Percentiles rank a stretch among this genome's conserved stretches.
Conservation (phyloP, 2,113 vertebrate genomes). For the Albula goreensis region DNA sequence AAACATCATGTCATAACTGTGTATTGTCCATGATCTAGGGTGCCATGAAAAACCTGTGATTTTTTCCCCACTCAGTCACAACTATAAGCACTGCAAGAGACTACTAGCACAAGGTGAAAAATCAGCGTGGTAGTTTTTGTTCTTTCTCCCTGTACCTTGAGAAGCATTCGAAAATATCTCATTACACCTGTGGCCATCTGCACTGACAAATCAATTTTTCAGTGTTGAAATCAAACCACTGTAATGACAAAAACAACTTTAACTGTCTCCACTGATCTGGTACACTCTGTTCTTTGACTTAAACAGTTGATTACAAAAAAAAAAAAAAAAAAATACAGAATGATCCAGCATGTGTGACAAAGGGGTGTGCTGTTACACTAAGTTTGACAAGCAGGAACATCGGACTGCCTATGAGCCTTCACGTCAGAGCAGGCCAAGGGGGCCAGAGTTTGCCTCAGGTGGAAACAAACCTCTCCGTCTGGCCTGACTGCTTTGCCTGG, state of each 20-base stretch:
- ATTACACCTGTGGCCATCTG: neutral
- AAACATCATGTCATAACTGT: neutral
- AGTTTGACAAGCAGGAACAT: neutral
- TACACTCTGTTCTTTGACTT: neutral
- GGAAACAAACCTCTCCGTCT: neutral
- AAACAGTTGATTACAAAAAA: neutral
- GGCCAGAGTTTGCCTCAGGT: neutral
- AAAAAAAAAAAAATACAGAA: neutral
- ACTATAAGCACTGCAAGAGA: neutral
- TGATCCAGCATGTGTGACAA: neutral
- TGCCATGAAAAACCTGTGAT: too few relatives aligned
- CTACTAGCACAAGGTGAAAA: neutral
- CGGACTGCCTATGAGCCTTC: neutral
- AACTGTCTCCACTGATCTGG: neutral
- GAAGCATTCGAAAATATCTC: neutral
- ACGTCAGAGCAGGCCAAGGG: neutral
- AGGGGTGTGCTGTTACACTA: neutral
- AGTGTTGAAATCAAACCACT: neutral
- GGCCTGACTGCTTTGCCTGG: neutral
- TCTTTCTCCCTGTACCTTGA: neutral
- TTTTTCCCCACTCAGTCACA: too few relatives aligned
- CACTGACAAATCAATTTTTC: neutral
- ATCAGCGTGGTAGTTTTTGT: neutral
- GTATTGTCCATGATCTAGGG: neutral
- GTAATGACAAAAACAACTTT: neutral